A percentile compares a stretch with the other conserved stretches of the same genome.
These are phyloP conservation scores for Pelosia muscerda DNA, from an alignment of 2,888 invertebrate genomes.

Conservation along the genomic window DNA sequence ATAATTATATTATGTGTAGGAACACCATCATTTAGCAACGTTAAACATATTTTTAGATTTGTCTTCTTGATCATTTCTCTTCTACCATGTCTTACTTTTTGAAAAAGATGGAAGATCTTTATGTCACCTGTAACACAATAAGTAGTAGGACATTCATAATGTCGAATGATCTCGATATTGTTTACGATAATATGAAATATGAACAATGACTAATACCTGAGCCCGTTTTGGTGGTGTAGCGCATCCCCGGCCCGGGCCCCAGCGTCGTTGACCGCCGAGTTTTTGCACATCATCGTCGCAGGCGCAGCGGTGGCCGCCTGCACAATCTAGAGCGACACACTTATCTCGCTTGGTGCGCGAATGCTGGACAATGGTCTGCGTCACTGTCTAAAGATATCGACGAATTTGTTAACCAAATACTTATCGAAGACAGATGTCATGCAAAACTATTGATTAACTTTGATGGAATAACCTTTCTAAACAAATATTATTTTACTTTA, in stretches of 20 bases:
- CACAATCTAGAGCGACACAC: slow-evolving; percentile 74
- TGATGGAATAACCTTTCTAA: not conserved
- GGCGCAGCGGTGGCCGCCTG: slow-evolving; percentile 63
- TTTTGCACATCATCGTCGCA: slow-evolving; percentile 72
- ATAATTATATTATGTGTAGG: not conserved
- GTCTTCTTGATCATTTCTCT: not conserved
- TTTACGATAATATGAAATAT: slow-evolving; percentile 35
- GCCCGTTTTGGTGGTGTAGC: slow-evolving; percentile 58
- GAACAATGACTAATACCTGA: slow-evolving; percentile 49
- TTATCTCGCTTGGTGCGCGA: slow-evolving; percentile 53
- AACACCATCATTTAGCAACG: no score
- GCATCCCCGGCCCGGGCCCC: slow-evolving; percentile 77
- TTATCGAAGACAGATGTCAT: slow-evolving; percentile 5
- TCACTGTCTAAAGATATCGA: slow-evolving; percentile 40
- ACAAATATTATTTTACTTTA: not conserved
- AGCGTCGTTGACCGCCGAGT: slow-evolving; percentile 79
- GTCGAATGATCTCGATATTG: slow-evolving; percentile 14
- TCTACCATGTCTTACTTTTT: not conserved
- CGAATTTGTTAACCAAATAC: slow-evolving; percentile 40
- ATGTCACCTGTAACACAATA: not conserved
- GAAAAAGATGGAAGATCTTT: not conserved
- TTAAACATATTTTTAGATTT: not conserved
- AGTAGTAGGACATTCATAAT: not conserved
- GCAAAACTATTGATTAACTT: not conserved
- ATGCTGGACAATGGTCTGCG: slow-evolving; percentile 60